Evolutionary conservation across 2,113 vertebrate species (phyloP).

Genomic region (Bos javanicus): DNA sequence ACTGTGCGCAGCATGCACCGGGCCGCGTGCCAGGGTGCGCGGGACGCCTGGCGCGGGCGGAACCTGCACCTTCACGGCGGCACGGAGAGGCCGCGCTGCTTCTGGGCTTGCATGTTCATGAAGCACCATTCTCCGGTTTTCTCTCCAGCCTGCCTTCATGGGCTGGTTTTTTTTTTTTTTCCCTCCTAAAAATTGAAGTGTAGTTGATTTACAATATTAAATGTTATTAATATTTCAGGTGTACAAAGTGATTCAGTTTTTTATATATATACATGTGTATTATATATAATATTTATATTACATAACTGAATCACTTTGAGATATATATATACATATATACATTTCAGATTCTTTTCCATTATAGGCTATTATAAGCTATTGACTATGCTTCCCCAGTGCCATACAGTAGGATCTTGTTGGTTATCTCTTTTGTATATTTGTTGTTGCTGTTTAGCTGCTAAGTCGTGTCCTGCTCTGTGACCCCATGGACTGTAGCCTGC

Average conservation of each 20-base stretch:
- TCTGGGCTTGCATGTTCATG: not conserved
- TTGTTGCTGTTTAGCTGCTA: not conserved
- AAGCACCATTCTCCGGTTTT: conserved; percentile 29
- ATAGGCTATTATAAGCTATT: not conserved
- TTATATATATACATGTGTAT: not conserved
- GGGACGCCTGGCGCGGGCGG: not conserved
- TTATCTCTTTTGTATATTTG: not conserved
- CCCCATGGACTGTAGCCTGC: not conserved
- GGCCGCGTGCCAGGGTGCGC: not conserved
- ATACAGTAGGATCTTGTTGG: not conserved
- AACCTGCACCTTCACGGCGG: not conserved
- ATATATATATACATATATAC: not conserved
- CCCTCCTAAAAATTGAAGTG: not conserved
- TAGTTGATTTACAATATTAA: not conserved
- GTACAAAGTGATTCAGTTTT: not conserved
- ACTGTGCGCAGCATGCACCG: not conserved
- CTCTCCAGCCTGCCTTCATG: conserved; percentile 18
- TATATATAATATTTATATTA: not conserved
- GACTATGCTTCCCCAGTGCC: not conserved
- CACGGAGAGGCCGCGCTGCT: not conserved
- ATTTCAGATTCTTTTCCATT: not conserved
- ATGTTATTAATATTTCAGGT: not conserved
- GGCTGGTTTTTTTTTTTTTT: not conserved
- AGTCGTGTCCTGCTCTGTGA: not conserved
- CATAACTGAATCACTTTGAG: not conserved